Percentiles rank a stretch among this genome's conserved stretches.
Evolutionary conservation across 2,888 invertebrate genomes (phyloP).

Genomic region (Cantharis flavilabris): DNA sequence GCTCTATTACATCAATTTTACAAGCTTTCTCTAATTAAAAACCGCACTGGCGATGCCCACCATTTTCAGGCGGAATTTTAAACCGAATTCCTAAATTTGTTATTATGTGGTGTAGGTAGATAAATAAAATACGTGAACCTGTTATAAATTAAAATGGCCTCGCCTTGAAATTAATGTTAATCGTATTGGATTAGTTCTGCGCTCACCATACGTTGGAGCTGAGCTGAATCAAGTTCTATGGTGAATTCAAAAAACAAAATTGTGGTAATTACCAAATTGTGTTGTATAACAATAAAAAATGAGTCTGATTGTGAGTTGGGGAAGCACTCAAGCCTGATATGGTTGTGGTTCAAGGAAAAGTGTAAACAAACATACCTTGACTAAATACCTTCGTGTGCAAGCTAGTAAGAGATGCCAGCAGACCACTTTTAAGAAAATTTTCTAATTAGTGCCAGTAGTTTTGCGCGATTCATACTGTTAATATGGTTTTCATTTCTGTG

Average conservation of each 20-base stretch:
- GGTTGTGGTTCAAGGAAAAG: neutral
- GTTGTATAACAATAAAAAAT: neutral
- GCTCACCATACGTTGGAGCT: neutral
- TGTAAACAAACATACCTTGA: neutral
- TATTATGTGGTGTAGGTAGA: slow-evolving; percentile 8
- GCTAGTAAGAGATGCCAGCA: neutral
- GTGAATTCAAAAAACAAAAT: neutral
- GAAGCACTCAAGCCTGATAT: neutral
- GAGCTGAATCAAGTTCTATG: neutral
- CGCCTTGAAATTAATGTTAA: slow-evolving; percentile 11
- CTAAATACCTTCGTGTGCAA: neutral
- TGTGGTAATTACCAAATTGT: neutral
- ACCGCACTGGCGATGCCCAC: neutral
- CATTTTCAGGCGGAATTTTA: neutral
- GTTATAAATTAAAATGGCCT: slow-evolving; percentile 10
- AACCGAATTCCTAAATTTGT: slow-evolving; percentile 12
- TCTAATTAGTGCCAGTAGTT: neutral
- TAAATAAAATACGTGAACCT: slow-evolving; percentile 6
- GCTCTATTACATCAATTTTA: neutral
- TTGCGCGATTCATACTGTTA: neutral
- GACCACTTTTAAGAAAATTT: neutral
- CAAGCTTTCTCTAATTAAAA: slow-evolving; percentile 8
- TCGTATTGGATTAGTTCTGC: neutral
- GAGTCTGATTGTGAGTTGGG: neutral
- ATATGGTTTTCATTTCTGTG: neutral